A percentile compares a stretch with the other conserved stretches of the same genome.
These are phyloP conservation scores for Orientallactaga bullata DNA, from an alignment of 2,113 vertebrate species.

Conservation along the genomic window DNA sequence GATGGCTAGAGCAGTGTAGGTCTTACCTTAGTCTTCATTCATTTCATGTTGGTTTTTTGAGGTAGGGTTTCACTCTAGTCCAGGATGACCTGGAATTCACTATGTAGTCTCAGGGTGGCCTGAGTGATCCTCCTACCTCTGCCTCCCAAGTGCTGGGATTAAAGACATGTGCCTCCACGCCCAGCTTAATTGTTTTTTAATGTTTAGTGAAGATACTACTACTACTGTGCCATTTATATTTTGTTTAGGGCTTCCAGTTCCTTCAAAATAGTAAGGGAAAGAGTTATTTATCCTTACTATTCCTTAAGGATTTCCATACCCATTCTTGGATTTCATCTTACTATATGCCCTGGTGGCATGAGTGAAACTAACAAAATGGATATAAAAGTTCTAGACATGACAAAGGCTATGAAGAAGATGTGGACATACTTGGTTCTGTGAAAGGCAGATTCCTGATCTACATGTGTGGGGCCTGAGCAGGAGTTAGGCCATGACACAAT, in stretches of 20 bases:
- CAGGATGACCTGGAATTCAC: no score
- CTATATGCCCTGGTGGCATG: not conserved
- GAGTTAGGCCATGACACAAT: not conserved
- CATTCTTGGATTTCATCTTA: not conserved
- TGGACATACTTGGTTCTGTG: no score
- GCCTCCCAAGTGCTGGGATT: no score
- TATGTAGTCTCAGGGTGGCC: no score
- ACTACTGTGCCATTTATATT: not conserved
- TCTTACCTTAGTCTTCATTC: not conserved
- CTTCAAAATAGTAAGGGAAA: not conserved
- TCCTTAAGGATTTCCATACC: not conserved
- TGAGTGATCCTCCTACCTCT: no score
- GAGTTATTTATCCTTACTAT: not conserved
- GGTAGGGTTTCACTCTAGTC: no score
- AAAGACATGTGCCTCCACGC: no score
- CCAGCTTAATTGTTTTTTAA: not conserved
- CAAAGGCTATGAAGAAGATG: not conserved
- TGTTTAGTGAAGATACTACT: slow-evolving; percentile 33
- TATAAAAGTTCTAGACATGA: not conserved
- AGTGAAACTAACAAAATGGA: not conserved
- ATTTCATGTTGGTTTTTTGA: not conserved
- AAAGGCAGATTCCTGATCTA: not conserved
- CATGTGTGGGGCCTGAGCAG: not conserved
- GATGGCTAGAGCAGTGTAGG: no score
- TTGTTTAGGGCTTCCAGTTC: not conserved